A percentile compares a stretch with the other conserved stretches of the same genome.
Evolutionary conservation across 2,888 invertebrate species (phyloP).

Genomic region (Phaonia tiefii): DNA sequence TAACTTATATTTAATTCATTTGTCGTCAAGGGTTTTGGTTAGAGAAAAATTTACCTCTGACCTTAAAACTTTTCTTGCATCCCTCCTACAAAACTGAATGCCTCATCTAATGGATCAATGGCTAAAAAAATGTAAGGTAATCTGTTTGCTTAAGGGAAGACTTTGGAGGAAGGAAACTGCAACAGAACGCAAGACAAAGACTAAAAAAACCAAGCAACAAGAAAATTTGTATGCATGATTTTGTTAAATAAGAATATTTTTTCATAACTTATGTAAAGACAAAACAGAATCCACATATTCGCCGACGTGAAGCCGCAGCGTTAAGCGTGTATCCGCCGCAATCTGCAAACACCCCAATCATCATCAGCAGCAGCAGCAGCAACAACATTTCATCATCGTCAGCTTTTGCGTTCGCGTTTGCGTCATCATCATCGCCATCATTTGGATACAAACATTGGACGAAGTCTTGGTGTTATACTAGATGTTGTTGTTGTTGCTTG

Average conservation of each 20-base stretch:
- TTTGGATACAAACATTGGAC: slow-evolving; percentile 51
- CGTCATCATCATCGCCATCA: slow-evolving; percentile 55
- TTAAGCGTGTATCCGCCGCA: slow-evolving; percentile 43
- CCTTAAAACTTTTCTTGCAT: neutral
- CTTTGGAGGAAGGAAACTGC: neutral
- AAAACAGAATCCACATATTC: neutral
- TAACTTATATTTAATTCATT: no score
- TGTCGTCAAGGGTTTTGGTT: no score
- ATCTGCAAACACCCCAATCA: slow-evolving; percentile 33
- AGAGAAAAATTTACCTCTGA: no score
- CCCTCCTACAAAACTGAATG: slow-evolving; percentile 12
- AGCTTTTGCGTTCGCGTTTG: neutral
- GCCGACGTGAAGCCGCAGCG: slow-evolving; percentile 3
- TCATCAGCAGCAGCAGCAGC: slow-evolving; percentile 53
- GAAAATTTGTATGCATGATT: slow-evolving; percentile 64
- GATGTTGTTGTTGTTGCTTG: slow-evolving; percentile 26
- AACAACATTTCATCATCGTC: slow-evolving; percentile 59
- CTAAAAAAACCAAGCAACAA: slow-evolving; percentile 43
- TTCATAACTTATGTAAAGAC: slow-evolving; percentile 59
- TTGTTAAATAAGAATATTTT: slow-evolving; percentile 64
- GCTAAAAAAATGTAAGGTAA: slow-evolving; percentile 52
- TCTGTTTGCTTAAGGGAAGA: slow-evolving; percentile 50
- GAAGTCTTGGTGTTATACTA: neutral
- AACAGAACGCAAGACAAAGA: neutral
- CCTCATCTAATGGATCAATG: slow-evolving; percentile 53